Evolutionary conservation across 64 coral and sea anemone genomes (phyloP), one percentile per base, ranked within the genome.

Genomic region (Cladopsammia gracilis): DNA sequence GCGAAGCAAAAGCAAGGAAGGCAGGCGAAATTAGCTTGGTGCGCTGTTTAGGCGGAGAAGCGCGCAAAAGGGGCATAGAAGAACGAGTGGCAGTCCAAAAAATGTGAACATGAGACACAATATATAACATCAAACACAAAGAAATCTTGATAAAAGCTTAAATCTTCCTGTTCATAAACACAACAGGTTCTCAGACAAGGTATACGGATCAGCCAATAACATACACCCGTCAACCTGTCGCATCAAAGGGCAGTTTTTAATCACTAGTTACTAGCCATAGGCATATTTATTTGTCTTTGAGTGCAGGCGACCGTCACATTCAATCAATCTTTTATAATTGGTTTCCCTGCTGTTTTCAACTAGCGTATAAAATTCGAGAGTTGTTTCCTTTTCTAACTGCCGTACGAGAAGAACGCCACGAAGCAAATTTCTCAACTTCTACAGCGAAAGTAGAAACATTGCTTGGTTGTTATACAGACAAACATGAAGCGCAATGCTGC

Each of bases 171-270:
- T 72, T 72, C 42, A 72, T 72, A 70, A 83, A 89, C 70, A 94
- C 76, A 89, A 94, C 86, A 89, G 87, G 92, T 94, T 82, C 85
- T 83, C 81, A 78, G 58, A 20, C 46, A 20, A 89, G 71, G 86
- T 89, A 81, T 58, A 83, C 61, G 48, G 82, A n/a, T 64, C 77
- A 25, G 56, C 92, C 92, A 94, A 94, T 94, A 64, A 89, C 48
- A 75, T 20, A 3, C 26, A 18, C 46, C 66, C 62, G 50, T 75
- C 78, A 64, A 84, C 56, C 77, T 62, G 67, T 43, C 75, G 54
- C 64, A 70, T 49, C 92, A 89, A 89, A 81, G 64, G 24, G 50
- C 56, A 50, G 51, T 43, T 73, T 50, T 72, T 87, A 93, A 69
- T 78, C 86, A 94, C 86, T 64, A 68, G 61, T 89, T 64, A 83